These are phyloP conservation scores for Halisarca cf. caerulea DNA, from an alignment of 37 sponge, comb jelly and placozoan genomes.

Conservation along the genomic window DNA sequence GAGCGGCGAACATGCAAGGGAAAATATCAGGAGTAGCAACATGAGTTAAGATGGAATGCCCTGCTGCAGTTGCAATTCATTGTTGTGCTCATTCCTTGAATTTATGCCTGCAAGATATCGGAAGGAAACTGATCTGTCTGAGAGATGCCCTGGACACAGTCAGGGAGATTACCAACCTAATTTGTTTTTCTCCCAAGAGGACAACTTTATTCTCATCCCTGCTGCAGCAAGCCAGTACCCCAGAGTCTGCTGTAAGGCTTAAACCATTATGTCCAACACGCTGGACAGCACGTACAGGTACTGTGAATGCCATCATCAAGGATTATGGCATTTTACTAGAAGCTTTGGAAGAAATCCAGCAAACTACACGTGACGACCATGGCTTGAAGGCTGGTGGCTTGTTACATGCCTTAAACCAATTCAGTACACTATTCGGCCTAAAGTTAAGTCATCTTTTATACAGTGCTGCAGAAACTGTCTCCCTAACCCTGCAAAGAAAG, in stretches of 20 bases:
- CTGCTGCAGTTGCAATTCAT: conserved; percentile 57
- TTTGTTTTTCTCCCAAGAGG: conserved; percentile 58
- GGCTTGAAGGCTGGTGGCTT: conserved; percentile 67
- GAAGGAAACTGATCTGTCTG: conserved; percentile 24
- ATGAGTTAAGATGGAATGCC: conserved; percentile 25
- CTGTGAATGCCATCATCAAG: conserved; percentile 41
- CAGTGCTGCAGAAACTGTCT: neutral
- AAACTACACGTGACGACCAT: conserved; percentile 58
- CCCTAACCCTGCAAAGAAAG: neutral
- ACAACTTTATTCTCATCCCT: conserved; percentile 27
- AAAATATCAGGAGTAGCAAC: conserved; percentile 53
- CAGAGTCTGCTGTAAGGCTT: conserved; percentile 8
- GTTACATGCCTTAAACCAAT: conserved; percentile 37
- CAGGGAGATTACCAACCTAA: conserved; percentile 42
- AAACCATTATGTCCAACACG: conserved; percentile 57
- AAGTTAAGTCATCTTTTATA: neutral
- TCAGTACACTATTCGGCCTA: neutral
- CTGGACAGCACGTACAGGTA: conserved; percentile 65
- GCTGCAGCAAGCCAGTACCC: conserved; percentile 3
- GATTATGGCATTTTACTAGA: conserved; percentile 44
- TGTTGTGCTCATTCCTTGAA: conserved; percentile 60
- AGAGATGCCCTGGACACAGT: conserved; percentile 48
- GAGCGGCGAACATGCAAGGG: conserved; percentile 55
- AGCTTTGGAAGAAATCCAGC: conserved; percentile 26
- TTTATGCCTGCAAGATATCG: conserved; percentile 60